Evolutionary conservation across 1,140 invertebrate genomes (phyloP), one percentile per base, ranked within the genome.

Genomic region (Euura saliciscinereae): DNA sequence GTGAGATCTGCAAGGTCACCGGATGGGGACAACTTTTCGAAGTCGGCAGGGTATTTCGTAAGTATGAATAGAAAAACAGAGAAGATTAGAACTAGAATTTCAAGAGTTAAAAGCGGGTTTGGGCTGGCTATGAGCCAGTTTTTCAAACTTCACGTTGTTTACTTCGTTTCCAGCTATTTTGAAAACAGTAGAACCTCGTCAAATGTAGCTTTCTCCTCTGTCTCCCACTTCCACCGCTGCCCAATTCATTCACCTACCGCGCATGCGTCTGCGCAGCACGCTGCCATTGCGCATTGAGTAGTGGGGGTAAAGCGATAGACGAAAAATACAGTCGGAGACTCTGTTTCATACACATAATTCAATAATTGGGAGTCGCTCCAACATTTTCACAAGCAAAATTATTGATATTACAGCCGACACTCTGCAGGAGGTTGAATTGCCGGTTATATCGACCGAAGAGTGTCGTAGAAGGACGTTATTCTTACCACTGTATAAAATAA

Each of bases 11-110:
- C 81, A 95, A 94, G 0, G 93, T 95, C 2, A 91, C 95, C 2
- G 94, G 94, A 4, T 96, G 94, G 94, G 94, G 94, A 70, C 94
- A 95, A 80, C 86, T 95, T 0, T 94, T 93, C 78, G 94, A 96
- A 87, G 90, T 93, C 74, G 93, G 93, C 66, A 86, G 92, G 65
- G 92, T 95, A 75, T 95, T 95, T 82, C 94, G 94, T 96, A 89
- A 94, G 93, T 90, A 64, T 44, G 13, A 59, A 59, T 2, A 2
- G 11, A 8, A 51, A 51, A 51, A 8, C 1, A 51, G 11, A 51
- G 46, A 51, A 51, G 11, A 51, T 28, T 28, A 28, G 28, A 28
- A 28, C 28, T 28, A 28, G 1, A 28, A 28, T 28, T 28, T 28
- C 28, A 28, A 28, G 28, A 28, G 28, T 28, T 28, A 1, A 28